phyloP scores from a whole-genome alignment of 2,797 vertebrate species.

The Poeciliopsis gracilis region DNA sequence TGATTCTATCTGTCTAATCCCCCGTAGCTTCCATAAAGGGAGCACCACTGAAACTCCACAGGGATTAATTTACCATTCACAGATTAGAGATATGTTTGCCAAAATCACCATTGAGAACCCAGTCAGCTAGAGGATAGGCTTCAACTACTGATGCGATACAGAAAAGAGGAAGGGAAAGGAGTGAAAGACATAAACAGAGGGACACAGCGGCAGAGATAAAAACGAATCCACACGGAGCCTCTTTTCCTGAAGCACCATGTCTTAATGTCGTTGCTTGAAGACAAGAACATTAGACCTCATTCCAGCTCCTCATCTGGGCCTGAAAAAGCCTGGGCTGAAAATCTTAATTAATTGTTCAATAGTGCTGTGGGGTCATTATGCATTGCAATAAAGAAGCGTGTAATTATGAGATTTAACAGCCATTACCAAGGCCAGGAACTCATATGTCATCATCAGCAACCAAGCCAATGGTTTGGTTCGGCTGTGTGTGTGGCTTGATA shows the following conservation, averaged over 20 bases:
- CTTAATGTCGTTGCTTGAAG: slow-evolving; percentile 88
- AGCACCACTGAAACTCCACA: slow-evolving; percentile 62
- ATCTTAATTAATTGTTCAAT: slow-evolving; percentile 99
- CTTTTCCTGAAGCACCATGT: slow-evolving; percentile 76
- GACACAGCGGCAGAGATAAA: slow-evolving; percentile 63
- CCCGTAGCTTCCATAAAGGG: slow-evolving; percentile 63
- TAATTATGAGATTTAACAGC: slow-evolving; percentile 99
- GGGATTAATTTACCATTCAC: slow-evolving; percentile 79
- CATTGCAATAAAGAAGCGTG: slow-evolving; percentile 99
- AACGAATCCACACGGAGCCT: slow-evolving; percentile 63
- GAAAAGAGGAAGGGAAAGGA: slow-evolving; percentile 31
- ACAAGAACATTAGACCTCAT: slow-evolving; percentile 90
- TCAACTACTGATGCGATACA: slow-evolving; percentile 42
- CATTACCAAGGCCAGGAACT: slow-evolving; percentile 99
- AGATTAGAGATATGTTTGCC: slow-evolving; percentile 74
- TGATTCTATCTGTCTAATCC: slow-evolving; percentile 77
- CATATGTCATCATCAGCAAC: slow-evolving; percentile 99
- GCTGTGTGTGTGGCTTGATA: slow-evolving; percentile 73
- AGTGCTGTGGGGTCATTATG: slow-evolving; percentile 99
- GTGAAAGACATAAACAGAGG: slow-evolving; percentile 31
- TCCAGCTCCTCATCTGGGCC: slow-evolving; percentile 88
- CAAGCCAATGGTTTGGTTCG: slow-evolving; percentile 93
- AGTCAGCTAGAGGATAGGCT: slow-evolving; percentile 59
- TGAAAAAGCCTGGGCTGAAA: slow-evolving; percentile 98
- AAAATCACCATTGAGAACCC: slow-evolving; percentile 70